Evolutionary conservation across 2,888 invertebrate genomes (phyloP).

Genomic region (Mesorhabditis spiculigera): DNA sequence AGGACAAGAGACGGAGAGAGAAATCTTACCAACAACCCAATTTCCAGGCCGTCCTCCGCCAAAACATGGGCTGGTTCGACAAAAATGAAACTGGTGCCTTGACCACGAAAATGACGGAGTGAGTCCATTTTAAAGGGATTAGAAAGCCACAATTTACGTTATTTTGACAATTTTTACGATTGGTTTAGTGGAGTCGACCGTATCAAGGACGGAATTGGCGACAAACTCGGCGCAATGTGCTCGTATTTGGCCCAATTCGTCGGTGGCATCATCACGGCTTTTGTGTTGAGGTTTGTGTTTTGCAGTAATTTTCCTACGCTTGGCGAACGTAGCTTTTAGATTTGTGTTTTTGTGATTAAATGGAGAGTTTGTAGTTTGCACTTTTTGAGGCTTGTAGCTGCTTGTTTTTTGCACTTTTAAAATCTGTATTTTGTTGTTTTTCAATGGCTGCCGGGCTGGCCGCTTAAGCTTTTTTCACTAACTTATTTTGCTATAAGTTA

Average conservation of each 20-base stretch:
- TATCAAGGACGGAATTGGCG: slow-evolving; percentile 48
- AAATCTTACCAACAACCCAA: background rate
- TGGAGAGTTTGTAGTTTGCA: too few relatives aligned
- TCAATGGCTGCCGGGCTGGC: too few relatives aligned
- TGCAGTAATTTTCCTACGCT: slow-evolving; percentile 56
- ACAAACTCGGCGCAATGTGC: slow-evolving; percentile 46
- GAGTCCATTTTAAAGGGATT: slow-evolving; percentile 34
- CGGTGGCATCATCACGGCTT: slow-evolving; percentile 42
- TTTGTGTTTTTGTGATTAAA: slow-evolving; percentile 59
- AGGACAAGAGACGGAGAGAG: slow-evolving; percentile 3
- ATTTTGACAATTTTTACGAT: slow-evolving; percentile 6
- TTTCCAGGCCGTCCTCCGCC: slow-evolving; percentile 59
- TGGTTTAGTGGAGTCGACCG: slow-evolving; percentile 46
- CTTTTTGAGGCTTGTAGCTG: too few relatives aligned
- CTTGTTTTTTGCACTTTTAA: too few relatives aligned
- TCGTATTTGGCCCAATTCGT: slow-evolving; percentile 32
- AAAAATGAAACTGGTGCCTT: slow-evolving; percentile 62
- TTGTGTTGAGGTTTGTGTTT: slow-evolving; percentile 22
- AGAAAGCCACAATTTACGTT: background rate
- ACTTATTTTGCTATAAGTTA: background rate
- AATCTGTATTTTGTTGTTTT: too few relatives aligned
- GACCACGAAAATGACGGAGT: slow-evolving; percentile 63
- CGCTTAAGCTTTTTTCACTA: too few relatives aligned
- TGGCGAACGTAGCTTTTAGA: slow-evolving; percentile 18
- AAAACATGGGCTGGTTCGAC: slow-evolving; percentile 62